A percentile compares a stretch with the other conserved stretches of the same genome.
Evolutionary conservation across 2,888 invertebrate genomes (phyloP).

Genomic region (Melinopterus prodromus): DNA sequence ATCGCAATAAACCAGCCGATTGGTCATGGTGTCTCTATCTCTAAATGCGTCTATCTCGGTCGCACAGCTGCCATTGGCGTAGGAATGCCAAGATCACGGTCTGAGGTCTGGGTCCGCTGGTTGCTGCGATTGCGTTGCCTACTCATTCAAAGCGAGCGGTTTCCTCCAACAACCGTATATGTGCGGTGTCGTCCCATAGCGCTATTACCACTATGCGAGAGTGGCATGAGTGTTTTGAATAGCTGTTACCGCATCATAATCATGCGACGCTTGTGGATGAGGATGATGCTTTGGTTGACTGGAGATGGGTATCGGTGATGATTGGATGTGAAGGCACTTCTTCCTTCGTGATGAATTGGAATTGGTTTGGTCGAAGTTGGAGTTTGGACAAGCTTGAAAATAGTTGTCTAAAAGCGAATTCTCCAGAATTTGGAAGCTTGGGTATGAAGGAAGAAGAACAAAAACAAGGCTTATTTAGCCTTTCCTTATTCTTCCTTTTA

Average conservation of each 20-base stretch:
- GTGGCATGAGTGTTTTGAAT: neutral
- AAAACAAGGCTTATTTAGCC: too few relatives aligned
- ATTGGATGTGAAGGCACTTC: neutral
- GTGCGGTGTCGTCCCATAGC: slow-evolving; percentile 24
- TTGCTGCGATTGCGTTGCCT: slow-evolving; percentile 46
- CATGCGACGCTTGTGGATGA: neutral
- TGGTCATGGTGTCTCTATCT: slow-evolving; percentile 43
- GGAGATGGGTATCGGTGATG: neutral
- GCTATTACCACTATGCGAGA: slow-evolving; percentile 38
- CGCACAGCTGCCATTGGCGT: slow-evolving; percentile 40
- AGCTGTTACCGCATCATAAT: neutral
- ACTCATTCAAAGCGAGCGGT: slow-evolving; percentile 42
- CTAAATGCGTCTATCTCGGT: slow-evolving; percentile 34
- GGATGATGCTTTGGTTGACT: neutral
- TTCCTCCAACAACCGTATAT: slow-evolving; percentile 42
- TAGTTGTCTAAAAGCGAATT: too few relatives aligned
- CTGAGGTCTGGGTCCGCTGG: slow-evolving; percentile 43
- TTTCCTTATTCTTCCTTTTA: too few relatives aligned
- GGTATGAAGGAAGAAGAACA: too few relatives aligned
- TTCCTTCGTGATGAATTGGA: too few relatives aligned
- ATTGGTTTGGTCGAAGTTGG: too few relatives aligned
- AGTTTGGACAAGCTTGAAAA: too few relatives aligned
- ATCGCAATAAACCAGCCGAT: slow-evolving; percentile 45
- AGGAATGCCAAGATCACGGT: slow-evolving; percentile 59
- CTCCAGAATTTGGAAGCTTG: too few relatives aligned